Conservation (phyloP, 1,140 invertebrate genomes). For the Brachionus paranguensis region DNA sequence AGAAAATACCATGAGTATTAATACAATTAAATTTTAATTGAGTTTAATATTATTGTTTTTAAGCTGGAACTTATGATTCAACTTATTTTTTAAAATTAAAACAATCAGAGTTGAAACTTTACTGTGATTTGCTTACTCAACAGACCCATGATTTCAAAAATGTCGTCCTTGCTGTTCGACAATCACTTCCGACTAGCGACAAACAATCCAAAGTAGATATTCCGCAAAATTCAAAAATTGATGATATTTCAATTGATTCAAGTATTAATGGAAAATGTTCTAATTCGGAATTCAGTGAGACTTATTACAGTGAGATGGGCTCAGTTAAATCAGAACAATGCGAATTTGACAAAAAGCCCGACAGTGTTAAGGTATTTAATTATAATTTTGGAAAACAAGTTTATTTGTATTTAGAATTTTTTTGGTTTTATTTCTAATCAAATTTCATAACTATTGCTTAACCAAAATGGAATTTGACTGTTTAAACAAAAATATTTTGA, state of each 20-base stretch:
- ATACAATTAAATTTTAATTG: background rate
- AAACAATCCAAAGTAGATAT: background rate
- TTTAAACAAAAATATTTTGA: too few relatives aligned
- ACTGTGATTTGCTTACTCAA: slow-evolving; percentile 11
- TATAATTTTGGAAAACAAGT: background rate
- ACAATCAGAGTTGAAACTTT: slow-evolving; percentile 7
- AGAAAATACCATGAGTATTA: background rate
- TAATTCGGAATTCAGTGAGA: background rate
- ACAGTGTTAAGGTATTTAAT: background rate
- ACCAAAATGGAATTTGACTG: too few relatives aligned
- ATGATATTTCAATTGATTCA: background rate
- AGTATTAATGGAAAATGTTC: background rate
- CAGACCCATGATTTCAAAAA: slow-evolving; percentile 20
- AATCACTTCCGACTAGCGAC: background rate
- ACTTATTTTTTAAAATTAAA: slow-evolving; percentile 21
- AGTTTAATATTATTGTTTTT: background rate
- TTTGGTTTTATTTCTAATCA: background rate
- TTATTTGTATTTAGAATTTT: background rate
- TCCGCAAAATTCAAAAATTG: background rate
- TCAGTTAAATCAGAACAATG: background rate
- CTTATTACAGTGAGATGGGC: background rate
- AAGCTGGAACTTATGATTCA: slow-evolving; percentile 21
- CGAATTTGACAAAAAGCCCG: background rate
- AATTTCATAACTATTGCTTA: too few relatives aligned
- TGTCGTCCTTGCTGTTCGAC: background rate